phyloP scores from a whole-genome alignment of 2,113 vertebrate species.

The Mustela lutreola region DNA sequence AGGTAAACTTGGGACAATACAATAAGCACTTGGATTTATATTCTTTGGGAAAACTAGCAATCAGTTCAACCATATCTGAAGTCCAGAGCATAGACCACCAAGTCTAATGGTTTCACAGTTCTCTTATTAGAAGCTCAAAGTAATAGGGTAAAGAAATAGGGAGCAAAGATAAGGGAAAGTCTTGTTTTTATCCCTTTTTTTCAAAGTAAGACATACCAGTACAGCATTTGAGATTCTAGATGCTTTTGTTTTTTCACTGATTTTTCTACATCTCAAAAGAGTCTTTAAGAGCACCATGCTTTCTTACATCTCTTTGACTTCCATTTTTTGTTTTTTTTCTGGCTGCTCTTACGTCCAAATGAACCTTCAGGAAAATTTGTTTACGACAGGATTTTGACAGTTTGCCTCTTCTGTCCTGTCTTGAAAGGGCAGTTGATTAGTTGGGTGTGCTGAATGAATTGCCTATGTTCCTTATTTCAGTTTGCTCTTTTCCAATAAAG shows the following conservation, averaged over 20 bases:
- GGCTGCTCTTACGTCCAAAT: not conserved
- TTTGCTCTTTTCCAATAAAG: slow-evolving; percentile 33
- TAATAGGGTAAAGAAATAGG: not conserved
- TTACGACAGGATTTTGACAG: not conserved
- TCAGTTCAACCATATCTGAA: not conserved
- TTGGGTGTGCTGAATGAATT: not conserved
- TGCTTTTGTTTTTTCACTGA: not conserved
- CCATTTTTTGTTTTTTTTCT: not conserved
- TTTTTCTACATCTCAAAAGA: not conserved
- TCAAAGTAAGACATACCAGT: not conserved
- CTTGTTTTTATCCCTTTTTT: not conserved
- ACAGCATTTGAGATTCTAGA: not conserved
- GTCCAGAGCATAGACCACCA: not conserved
- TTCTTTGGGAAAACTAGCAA: not conserved
- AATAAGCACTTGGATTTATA: not conserved
- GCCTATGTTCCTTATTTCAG: not conserved
- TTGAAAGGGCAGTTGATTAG: not conserved
- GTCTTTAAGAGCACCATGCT: not conserved
- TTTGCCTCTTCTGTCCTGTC: not conserved
- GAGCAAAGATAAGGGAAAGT: not conserved
- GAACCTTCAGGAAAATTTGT: not conserved
- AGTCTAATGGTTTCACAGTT: not conserved
- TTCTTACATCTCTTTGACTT: not conserved
- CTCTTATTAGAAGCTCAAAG: not conserved
- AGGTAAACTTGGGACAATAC: not conserved